Conservation (phyloP, 2,113 vertebrate species). For the Ptilonorhynchus violaceus region DNA sequence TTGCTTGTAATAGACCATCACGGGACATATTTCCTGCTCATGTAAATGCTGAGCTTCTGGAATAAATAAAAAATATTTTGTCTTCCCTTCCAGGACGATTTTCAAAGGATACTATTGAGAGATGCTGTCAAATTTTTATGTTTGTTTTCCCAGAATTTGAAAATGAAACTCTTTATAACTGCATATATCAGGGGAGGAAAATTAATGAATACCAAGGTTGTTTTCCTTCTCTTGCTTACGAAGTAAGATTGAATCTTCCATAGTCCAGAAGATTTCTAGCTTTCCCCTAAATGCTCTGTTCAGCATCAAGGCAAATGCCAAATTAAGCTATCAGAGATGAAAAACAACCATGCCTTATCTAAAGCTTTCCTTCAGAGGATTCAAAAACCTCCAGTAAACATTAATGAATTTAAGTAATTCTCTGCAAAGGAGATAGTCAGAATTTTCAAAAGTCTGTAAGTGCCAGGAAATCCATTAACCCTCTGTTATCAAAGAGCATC, state of each 20-base stretch:
- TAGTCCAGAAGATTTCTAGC: neutral
- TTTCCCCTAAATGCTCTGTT: neutral
- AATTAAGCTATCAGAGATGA: neutral
- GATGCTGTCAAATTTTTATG: neutral
- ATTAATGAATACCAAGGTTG: neutral
- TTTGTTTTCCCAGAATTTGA: neutral
- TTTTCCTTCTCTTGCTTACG: neutral
- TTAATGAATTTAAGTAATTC: neutral
- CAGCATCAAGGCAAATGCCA: conserved; percentile 22
- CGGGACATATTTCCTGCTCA: conserved; percentile 23
- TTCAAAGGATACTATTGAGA: conserved; percentile 10
- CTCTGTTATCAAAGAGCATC: neutral
- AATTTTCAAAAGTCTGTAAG: conserved; percentile 1
- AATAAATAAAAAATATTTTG: neutral
- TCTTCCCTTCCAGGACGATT: neutral
- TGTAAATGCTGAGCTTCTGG: conserved; percentile 18
- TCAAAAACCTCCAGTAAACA: neutral
- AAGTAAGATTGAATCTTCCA: neutral
- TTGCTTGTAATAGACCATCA: neutral
- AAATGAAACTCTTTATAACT: neutral
- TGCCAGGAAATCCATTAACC: conserved; percentile 33
- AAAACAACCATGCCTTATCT: neutral
- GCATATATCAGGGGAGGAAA: neutral
- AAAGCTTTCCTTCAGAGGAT: neutral
- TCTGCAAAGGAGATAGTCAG: conserved; percentile 23